Evolutionary conservation across 2,888 invertebrate species (phyloP).

Genomic region (Lypha dubia): DNA sequence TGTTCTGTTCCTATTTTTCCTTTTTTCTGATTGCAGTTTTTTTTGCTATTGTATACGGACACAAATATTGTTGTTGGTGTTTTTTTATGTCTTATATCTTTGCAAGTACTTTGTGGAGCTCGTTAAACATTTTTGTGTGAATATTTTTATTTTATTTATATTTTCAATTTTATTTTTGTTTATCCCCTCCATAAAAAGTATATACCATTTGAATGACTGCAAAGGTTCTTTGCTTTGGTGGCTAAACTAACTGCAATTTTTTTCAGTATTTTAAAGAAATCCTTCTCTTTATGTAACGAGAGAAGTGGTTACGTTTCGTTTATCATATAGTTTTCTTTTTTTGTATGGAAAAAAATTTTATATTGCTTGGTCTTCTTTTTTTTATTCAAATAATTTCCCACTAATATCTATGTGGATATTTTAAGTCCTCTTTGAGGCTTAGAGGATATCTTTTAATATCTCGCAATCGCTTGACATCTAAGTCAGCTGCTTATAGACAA

Average conservation of each 20-base stretch:
- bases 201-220: constrained; percentile 48
- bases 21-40: constrained; percentile 74
- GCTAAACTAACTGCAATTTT: constrained; percentile 45
- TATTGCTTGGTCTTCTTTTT: not conserved
- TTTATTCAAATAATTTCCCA: not conserved
- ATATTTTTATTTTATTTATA: constrained; percentile 72
- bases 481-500: too few species aligned
- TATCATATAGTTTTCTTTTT: constrained; percentile 73
- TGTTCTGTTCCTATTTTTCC: constrained; percentile 78
- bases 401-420: too few species aligned
- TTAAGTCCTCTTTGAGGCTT: too few species aligned
- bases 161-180: constrained; percentile 64
- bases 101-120: constrained; percentile 79
- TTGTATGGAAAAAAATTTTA: not conserved
- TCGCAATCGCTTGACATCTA: too few species aligned
- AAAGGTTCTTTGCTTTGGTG: constrained; percentile 50
- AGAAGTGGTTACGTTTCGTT: constrained; percentile 80
- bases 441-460: too few species aligned
- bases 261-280: constrained; percentile 17
- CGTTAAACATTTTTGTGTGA: constrained; percentile 80
- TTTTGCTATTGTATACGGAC: constrained; percentile 61
- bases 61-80: constrained; percentile 38
- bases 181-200: constrained; percentile 31
- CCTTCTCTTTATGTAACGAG: constrained; percentile 63
- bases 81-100: constrained; percentile 73